These are phyloP conservation scores for Atta colombica DNA, from an alignment of 1,140 invertebrate species.

Conservation along the genomic window DNA sequence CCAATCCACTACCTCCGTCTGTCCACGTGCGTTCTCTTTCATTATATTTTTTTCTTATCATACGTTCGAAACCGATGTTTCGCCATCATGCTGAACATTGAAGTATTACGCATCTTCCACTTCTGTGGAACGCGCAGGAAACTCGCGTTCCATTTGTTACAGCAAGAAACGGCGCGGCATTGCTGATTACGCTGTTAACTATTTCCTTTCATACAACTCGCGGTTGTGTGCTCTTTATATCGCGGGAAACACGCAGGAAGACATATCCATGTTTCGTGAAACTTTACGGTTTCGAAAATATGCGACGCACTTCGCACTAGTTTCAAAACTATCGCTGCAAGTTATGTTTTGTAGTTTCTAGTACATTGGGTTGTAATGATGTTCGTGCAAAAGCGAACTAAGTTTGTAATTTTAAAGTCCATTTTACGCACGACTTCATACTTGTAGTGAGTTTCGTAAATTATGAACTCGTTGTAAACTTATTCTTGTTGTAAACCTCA, in stretches of 20 bases:
- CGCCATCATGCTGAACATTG: constrained; percentile 44
- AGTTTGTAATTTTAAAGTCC: constrained; percentile 13
- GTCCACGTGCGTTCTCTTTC: neutral
- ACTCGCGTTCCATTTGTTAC: constrained; percentile 56
- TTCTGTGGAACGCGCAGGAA: constrained; percentile 6
- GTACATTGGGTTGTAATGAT: constrained; percentile 1
- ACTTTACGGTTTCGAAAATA: constrained; percentile 4
- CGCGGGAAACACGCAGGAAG: neutral
- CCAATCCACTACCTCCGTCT: neutral
- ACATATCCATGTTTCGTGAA: constrained; percentile 22
- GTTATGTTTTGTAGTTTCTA: constrained; percentile 10
- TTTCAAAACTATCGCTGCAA: constrained; percentile 12
- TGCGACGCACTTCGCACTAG: neutral
- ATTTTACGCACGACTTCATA: neutral
- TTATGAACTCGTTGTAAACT: constrained; percentile 12
- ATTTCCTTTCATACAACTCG: constrained; percentile 27
- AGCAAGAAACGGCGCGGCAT: constrained; percentile 24
- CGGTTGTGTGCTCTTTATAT: constrained; percentile 1
- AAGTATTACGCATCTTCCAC: constrained; percentile 43
- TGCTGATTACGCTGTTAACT: neutral
- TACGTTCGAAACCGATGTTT: constrained; percentile 48
- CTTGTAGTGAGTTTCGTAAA: constrained; percentile 10
- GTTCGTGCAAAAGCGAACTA: neutral
- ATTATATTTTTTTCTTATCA: neutral
- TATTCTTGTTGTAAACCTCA: neutral